A percentile compares a stretch with the other conserved stretches of the same genome.
These are phyloP conservation scores for Strix aluco DNA, from an alignment of 2,113 vertebrate species.

Conservation along the genomic window DNA sequence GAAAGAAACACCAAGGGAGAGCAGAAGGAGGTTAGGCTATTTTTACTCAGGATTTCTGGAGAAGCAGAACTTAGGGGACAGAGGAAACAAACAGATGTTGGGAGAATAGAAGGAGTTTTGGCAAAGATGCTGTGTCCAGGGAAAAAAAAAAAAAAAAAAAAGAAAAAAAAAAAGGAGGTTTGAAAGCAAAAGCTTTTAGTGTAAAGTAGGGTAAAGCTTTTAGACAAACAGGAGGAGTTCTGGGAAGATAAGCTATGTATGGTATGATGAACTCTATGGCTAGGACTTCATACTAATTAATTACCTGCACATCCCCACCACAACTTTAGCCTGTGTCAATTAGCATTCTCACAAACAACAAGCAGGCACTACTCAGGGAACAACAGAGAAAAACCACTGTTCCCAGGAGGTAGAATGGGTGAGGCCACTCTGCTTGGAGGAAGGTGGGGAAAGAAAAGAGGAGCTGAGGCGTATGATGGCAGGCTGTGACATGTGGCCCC, in stretches of 20 bases:
- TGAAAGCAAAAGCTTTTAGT: neutral
- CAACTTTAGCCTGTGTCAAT: neutral
- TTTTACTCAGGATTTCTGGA: neutral
- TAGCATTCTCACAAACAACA: neutral
- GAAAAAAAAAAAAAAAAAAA: neutral
- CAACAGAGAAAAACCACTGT: neutral
- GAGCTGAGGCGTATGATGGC: neutral
- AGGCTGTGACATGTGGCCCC: rapidly evolving
- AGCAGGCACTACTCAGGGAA: neutral
- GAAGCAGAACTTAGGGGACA: neutral
- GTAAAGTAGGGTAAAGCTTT: neutral
- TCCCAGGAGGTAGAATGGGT: neutral
- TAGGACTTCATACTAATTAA: neutral
- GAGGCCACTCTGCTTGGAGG: neutral
- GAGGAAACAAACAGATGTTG: neutral
- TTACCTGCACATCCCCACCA: neutral
- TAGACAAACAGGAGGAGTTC: neutral
- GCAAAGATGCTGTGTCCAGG: neutral
- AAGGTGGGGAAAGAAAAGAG: neutral
- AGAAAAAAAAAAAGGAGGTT: neutral
- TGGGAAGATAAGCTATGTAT: neutral
- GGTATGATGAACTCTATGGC: neutral
- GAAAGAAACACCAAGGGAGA: neutral
- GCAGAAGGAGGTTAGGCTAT: neutral
- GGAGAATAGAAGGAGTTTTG: neutral